Percentiles rank a stretch among this genome's conserved stretches.
Evolutionary conservation across 2,888 invertebrate species (phyloP).

Genomic region (Ceriagrion tenellum): DNA sequence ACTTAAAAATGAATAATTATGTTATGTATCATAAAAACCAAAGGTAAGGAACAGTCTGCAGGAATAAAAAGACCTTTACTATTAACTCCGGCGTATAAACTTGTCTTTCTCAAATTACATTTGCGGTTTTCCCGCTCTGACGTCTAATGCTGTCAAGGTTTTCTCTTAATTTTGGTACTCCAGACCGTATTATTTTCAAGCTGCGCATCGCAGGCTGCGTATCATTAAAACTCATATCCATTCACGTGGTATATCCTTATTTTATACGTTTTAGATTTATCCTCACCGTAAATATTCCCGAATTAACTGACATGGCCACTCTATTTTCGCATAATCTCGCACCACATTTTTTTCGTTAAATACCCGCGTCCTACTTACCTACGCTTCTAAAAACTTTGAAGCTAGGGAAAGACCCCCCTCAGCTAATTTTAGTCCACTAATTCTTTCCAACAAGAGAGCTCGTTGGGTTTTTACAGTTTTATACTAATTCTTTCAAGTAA

Average conservation of each 20-base stretch:
- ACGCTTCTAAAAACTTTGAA: not conserved
- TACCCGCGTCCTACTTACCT: not conserved
- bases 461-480: constrained; percentile 13
- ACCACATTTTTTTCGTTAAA: not conserved
- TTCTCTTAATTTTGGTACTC: too few relatives aligned
- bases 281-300: not conserved
- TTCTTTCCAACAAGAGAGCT: not conserved
- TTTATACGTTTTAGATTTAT: not conserved
- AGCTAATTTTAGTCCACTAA: not conserved
- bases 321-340: not conserved
- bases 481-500: not conserved
- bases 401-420: not conserved
- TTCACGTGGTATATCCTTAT: not conserved
- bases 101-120: too few relatives aligned
- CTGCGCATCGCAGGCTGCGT: not conserved
- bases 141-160: too few relatives aligned
- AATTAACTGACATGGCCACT: not conserved
- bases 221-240: not conserved
- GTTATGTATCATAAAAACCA: too few relatives aligned
- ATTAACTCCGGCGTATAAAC: too few relatives aligned
- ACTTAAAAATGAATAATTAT: too few relatives aligned
- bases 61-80: too few relatives aligned
- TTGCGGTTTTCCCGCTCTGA: too few relatives aligned
- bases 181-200: not conserved
- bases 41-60: too few relatives aligned